Conservation (phyloP, 2,113 vertebrate species). For the Channa maculata region DNA sequence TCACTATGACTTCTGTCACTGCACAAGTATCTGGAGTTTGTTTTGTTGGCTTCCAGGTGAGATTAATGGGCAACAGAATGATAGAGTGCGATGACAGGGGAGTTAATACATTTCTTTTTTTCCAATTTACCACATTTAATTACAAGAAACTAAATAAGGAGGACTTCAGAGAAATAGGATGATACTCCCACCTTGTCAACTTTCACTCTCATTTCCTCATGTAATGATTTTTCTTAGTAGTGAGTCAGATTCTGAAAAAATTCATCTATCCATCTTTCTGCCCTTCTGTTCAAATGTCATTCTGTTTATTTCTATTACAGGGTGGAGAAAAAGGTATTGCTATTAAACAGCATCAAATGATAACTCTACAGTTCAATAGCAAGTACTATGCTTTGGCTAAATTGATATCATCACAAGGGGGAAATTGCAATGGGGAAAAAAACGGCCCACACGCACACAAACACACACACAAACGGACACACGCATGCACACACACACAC, state of each 20-base stretch:
- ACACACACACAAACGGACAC: conserved; percentile 38
- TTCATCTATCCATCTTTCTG: not conserved
- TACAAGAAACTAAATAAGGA: conserved; percentile 16
- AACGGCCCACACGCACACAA: conserved; percentile 22
- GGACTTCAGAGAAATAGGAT: conserved; percentile 4
- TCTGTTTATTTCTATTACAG: conserved; percentile 46
- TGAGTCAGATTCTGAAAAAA: too few relatives aligned
- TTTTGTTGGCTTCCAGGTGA: too few relatives aligned
- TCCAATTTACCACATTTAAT: conserved; percentile 20
- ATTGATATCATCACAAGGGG: conserved; percentile 73
- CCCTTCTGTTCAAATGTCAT: not conserved
- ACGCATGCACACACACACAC: conserved; percentile 33
- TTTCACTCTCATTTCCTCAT: conserved; percentile 2
- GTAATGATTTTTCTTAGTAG: conserved; percentile 8
- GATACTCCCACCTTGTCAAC: not conserved
- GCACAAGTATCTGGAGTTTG: too few relatives aligned
- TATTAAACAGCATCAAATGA: conserved; percentile 68
- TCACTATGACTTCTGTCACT: too few relatives aligned
- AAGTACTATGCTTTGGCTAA: conserved; percentile 60
- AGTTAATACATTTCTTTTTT: not conserved
- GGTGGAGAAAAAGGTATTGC: conserved; percentile 8
- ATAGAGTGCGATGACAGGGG: not conserved
- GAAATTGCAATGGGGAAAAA: conserved; percentile 72
- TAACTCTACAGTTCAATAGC: conserved; percentile 66
- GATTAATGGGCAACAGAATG: too few relatives aligned